Base-by-base conservation (phyloP, 2,113 vertebrate genomes). In the Perca schrenkii region DNA sequence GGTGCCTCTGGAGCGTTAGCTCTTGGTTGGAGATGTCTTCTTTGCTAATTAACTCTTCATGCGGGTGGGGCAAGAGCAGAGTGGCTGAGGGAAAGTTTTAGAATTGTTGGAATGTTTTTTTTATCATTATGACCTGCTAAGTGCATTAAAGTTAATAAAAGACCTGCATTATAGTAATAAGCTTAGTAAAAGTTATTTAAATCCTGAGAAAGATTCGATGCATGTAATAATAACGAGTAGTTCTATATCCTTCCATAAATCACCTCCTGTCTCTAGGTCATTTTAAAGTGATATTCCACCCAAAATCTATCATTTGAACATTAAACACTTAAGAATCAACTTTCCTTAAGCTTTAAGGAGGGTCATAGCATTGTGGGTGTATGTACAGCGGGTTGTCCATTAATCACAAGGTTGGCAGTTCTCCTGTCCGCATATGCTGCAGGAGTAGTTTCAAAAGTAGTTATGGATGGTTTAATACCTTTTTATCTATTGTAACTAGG, bases 41-140 rank as follows among this genome's bases (percentile, higher is more conserved):
- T 83, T 84, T 64, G 62, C 25, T 82, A 87, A 89, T 88, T 79
- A 81, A 73, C 88, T 76, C 36, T 63, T 84, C 56, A 63, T 28
- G 21, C 2, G 7, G 28, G 61, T 1, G 6, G 25, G 63, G 3
- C 2, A 4, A 36, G n/a, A 72, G 43, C 47, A n/a, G 16, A 56
- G 60, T 4, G 52, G 3, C 16, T n/a, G 13, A 53, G 28, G n/a
- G 25, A 19, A 65, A 49, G 10, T 40, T 47, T 64, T 8, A 17
- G 61, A 22, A 46, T 40, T n/a, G 64, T 46, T 76, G 22, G 50
- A 54, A n/a, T 43, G 36, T 67, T 19, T 6, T 6, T 21, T 8
- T 54, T 12, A 43, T 64, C 22, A 34, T 49, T 22, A 34, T 3
- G 4, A n/a, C 17, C 8, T 34, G 8, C 12, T 67, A 15, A 43